Base-by-base conservation (phyloP, 2,113 vertebrate genomes). In the Chaenogobius annularis region DNA sequence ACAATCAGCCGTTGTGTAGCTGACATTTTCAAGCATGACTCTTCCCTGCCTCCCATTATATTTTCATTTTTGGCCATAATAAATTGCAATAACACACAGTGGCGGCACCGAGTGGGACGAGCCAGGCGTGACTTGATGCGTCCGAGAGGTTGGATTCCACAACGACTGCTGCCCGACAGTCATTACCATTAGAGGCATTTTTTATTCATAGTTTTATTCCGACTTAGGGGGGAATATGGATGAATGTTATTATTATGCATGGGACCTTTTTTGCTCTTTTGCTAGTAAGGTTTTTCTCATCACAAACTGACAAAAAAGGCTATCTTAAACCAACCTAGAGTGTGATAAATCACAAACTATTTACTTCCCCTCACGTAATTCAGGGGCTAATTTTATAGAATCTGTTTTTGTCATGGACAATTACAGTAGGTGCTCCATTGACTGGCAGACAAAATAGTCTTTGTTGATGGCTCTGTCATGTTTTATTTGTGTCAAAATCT, bases 381-480 rank as follows among this genome's bases (percentile, higher is more conserved):
- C 92, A 91, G 82, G 81, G 86, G 87, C 88, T 94, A 93, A 94
- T 94, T 93, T 92, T 92, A 85, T 90, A 90, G 91, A 93, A 94
- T 94, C 91, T 92, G 91, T 93, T 94, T 93, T 93, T 93, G 92
- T 94, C 92, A 90, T 87, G 86, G 90, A 91, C 92, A 92, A 94
- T 94, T 94, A 93, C 90, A 89, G 87, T 65, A 64, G 82, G 80
- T 78, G 87, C 81, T 80, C 83, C 85, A 84, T 79, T 94, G 93
- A 94, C 87, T 93, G 93, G 90, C 92, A 94, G 92, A 92, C 89
- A 93, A 93, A 94, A 94, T 93, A 92, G 92, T 90, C 90, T 92
- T 92, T 93, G 92, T 94, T 94, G 93, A 94, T 93, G 90, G 92
- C 88, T 87, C 91, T 92, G 93, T 93, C 93, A 93, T 92, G 93